These are phyloP conservation scores for Catharus bicknelli DNA, from an alignment of 2,113 vertebrate species.

Conservation along the genomic window DNA sequence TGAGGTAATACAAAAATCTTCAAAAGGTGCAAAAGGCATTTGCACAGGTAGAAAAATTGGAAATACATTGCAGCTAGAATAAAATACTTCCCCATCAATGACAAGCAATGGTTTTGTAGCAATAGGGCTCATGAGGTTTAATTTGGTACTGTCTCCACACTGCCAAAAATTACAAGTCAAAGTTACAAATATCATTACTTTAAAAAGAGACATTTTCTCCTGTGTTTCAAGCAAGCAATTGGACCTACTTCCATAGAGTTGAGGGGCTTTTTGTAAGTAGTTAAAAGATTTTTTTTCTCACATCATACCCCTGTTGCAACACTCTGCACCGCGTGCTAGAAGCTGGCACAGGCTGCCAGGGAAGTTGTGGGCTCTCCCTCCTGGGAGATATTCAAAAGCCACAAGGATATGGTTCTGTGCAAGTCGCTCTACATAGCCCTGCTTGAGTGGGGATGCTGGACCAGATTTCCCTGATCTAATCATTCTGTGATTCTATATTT, in stretches of 20 bases:
- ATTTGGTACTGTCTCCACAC: neutral
- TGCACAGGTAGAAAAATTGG: neutral
- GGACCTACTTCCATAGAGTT: neutral
- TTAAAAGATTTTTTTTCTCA: neutral
- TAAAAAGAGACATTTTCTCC: neutral
- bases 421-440: accelerated
- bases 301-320: neutral
- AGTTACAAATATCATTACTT: neutral
- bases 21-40: neutral
- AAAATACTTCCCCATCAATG: neutral
- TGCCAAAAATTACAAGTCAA: neutral
- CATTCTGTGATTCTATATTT: neutral
- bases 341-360: neutral
- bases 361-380: neutral
- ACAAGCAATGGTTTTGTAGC: neutral
- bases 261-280: neutral
- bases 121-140: neutral
- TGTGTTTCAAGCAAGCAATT: neutral
- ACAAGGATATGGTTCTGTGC: neutral
- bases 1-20: neutral
- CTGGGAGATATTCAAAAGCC: neutral
- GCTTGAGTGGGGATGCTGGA: neutral
- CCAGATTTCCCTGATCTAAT: neutral
- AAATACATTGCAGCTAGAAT: neutral
- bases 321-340: neutral